These are phyloP conservation scores for Trematocara marginatum DNA, from an alignment of 2,113 vertebrate species.

Conservation along the genomic window DNA sequence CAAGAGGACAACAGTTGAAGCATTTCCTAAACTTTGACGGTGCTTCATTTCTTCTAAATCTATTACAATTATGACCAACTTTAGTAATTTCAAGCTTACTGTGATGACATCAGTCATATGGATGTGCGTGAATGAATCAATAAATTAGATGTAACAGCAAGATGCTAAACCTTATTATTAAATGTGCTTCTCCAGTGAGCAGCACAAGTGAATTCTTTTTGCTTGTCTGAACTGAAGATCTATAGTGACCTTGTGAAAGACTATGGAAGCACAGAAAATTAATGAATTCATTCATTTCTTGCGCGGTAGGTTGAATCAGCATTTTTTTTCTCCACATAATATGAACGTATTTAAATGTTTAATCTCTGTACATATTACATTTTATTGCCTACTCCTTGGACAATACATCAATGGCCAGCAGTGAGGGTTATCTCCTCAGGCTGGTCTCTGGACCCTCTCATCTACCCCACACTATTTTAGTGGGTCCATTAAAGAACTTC, in stretches of 20 bases:
- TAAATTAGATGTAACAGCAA: neutral
- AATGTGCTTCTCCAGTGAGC: neutral
- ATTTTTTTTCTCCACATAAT: conserved; percentile 15
- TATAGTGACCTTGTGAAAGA: conserved; percentile 42
- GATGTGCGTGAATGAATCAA: neutral
- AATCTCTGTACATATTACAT: neutral
- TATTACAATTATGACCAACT: neutral
- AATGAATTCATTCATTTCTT: neutral
- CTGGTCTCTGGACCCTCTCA: neutral
- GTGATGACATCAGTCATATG: neutral
- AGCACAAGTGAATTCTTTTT: neutral
- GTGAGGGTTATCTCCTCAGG: neutral
- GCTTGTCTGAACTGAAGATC: conserved; percentile 29
- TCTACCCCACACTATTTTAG: conserved; percentile 28
- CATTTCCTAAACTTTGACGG: neutral
- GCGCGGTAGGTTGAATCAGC: conserved; percentile 9
- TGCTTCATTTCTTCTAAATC: neutral
- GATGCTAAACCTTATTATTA: conserved; percentile 1
- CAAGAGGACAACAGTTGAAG: neutral
- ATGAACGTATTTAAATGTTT: conserved; percentile 25
- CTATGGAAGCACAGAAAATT: neutral
- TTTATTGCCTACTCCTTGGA: neutral
- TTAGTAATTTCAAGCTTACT: neutral
- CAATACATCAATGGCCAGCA: neutral
- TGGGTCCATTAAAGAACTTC: conserved; percentile 37